Evolutionary conservation across 2,797 vertebrate genomes (phyloP), one percentile per base, ranked within the genome.

Genomic region (Bovichtus diacanthus): DNA sequence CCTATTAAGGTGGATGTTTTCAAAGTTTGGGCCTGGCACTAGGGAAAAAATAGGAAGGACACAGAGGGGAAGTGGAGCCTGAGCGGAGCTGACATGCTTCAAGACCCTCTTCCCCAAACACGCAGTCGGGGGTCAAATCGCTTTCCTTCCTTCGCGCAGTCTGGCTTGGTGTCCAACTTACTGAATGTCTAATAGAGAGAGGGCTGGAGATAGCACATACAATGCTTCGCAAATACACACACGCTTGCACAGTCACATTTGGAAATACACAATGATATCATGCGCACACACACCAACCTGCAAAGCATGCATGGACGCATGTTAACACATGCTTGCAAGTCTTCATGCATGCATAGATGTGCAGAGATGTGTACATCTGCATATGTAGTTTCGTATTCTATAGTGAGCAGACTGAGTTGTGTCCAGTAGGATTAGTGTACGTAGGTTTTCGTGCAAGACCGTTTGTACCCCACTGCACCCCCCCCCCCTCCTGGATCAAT

Each of bases 1-100:
- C 94, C 93, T 95, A 95, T 95, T 95, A 95, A 94, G 93, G 92
- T 92, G 92, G 91, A 95, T 95, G 94, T 94, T 95, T 95, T 95
- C 90, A 92, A 94, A 94, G 92, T 93, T 93, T 93, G 77, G 85
- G 88, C 87, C 94, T 93, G 97, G 96, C 96, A 96, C 93, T 93
- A 82, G 93, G 93, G 93, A 94, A 91, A 94, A 95, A 95, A 95
- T 94, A 95, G 91, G 93, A 94, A 95, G 93, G 94, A 95, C 95
- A 95, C 93, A 91, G 92, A 87, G 94, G 93, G 92, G 93, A 95
- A 94, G 94, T 92, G 91, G 93, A 95, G 92, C 93, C 90, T 93
- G 94, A 95, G 92, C 89, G 72, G 90, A 91, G 91, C 92, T 94
- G 95, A 95, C 93, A 95, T 91, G 93, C 94, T 95, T 94, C 92